Evolutionary conservation across 2,797 vertebrate genomes (phyloP).

Genomic region (Dipus sagitta): DNA sequence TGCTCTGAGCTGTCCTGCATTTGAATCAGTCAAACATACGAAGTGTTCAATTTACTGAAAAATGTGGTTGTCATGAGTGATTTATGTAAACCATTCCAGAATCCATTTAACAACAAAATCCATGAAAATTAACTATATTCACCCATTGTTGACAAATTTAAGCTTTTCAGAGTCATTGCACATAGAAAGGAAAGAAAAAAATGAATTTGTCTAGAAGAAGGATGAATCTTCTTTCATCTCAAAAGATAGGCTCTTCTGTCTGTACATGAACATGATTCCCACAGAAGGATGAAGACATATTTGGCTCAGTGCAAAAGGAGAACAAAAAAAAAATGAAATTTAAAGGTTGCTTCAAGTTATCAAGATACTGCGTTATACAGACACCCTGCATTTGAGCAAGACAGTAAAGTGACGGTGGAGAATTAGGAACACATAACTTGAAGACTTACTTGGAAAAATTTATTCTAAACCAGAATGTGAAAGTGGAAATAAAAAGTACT

Average conservation of each 20-base stretch:
- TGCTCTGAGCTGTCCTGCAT: background rate
- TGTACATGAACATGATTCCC: background rate
- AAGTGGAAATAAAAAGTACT: background rate
- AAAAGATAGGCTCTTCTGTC: background rate
- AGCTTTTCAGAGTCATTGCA: slow-evolving; percentile 46
- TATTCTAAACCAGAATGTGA: background rate
- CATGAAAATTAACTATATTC: slow-evolving; percentile 48
- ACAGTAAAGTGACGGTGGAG: background rate
- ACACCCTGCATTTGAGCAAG: background rate
- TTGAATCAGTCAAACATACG: slow-evolving; percentile 16
- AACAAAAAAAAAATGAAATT: background rate
- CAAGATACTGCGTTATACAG: background rate
- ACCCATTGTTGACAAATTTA: slow-evolving; percentile 53
- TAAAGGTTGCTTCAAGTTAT: background rate
- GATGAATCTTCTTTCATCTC: background rate
- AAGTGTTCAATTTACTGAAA: slow-evolving; percentile 43
- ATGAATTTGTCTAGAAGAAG: slow-evolving; percentile 55
- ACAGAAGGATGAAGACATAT: background rate
- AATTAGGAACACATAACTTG: background rate
- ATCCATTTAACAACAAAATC: slow-evolving; percentile 40
- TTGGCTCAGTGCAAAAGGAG: background rate
- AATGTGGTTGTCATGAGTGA: slow-evolving; percentile 23
- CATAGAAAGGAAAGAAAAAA: background rate
- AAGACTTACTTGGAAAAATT: background rate
- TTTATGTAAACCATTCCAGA: slow-evolving; percentile 30